Evolutionary conservation across 2,113 vertebrate genomes (phyloP).

Genomic region (Ovis aries): DNA sequence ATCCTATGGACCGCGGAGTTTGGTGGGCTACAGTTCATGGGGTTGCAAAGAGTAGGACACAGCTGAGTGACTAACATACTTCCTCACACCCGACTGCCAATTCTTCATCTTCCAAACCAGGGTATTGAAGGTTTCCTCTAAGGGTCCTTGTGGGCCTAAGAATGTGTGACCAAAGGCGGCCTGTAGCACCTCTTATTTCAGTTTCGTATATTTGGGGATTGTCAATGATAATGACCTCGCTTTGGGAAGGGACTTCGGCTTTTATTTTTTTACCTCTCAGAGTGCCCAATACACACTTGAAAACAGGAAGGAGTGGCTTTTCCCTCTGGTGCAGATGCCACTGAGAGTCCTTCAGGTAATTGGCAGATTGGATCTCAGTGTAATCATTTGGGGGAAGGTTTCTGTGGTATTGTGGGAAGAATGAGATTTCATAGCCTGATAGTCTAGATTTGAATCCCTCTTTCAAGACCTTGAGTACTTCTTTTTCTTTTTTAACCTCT

Average conservation of each 20-base stretch:
- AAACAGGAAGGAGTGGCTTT: neutral
- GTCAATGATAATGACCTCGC: neutral
- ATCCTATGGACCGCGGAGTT: neutral
- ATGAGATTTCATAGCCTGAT: neutral
- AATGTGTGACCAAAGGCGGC: neutral
- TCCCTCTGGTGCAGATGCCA: neutral
- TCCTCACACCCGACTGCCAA: fast-evolving
- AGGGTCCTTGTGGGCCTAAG: neutral
- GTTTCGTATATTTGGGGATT: neutral
- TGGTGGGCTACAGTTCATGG: neutral
- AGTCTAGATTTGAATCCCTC: neutral
- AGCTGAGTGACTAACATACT: neutral
- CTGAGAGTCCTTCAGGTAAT: neutral
- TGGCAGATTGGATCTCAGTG: neutral
- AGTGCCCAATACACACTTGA: neutral
- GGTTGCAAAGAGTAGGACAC: neutral
- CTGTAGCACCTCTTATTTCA: neutral
- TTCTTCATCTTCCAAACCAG: neutral
- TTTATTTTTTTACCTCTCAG: neutral
- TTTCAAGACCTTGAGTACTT: neutral
- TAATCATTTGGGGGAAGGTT: neutral
- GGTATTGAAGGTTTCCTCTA: neutral
- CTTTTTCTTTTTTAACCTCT: neutral
- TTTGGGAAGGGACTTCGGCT: neutral
- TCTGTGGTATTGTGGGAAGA: neutral